phyloP scores from a whole-genome alignment of 2,113 vertebrate genomes.

The Delphinus delphis region DNA sequence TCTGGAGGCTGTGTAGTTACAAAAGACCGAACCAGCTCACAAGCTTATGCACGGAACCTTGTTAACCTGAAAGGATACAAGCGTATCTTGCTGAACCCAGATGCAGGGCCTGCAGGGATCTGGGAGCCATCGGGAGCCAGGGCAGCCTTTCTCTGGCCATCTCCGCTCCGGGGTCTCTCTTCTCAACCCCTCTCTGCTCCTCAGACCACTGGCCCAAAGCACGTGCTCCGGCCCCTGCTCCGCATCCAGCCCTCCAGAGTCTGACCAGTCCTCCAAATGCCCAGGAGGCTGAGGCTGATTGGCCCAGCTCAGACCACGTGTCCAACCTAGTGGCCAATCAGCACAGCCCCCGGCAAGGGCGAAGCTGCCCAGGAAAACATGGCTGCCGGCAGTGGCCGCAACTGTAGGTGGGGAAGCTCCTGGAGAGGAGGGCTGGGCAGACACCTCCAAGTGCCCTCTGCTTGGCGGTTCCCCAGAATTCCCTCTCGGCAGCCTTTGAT shows the following conservation, averaged over 20 bases:
- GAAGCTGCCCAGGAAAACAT: not conserved
- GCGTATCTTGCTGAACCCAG: not conserved
- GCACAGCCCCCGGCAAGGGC: not conserved
- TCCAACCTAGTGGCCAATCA: not conserved
- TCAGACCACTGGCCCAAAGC: not conserved
- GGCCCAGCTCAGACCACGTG: not conserved
- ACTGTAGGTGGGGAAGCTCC: not conserved
- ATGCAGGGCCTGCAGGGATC: not conserved
- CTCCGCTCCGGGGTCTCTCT: not conserved
- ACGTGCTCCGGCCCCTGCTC: not conserved
- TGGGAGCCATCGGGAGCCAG: not conserved
- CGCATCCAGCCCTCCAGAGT: not conserved
- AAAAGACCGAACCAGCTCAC: constrained; percentile 37
- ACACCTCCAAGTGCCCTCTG: not conserved
- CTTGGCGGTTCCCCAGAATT: not conserved
- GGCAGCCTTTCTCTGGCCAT: not conserved
- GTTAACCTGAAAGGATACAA: not conserved
- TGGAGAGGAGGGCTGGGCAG: not conserved
- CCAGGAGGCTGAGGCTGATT: not conserved
- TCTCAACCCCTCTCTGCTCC: not conserved
- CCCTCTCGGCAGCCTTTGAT: not conserved
- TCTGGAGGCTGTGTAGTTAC: constrained; percentile 22
- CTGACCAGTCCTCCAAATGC: not conserved
- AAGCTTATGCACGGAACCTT: not conserved
- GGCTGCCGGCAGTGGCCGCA: accelerated